Base-by-base conservation (phyloP, 2,888 invertebrate genomes). In the Leptura quadrifasciata region DNA sequence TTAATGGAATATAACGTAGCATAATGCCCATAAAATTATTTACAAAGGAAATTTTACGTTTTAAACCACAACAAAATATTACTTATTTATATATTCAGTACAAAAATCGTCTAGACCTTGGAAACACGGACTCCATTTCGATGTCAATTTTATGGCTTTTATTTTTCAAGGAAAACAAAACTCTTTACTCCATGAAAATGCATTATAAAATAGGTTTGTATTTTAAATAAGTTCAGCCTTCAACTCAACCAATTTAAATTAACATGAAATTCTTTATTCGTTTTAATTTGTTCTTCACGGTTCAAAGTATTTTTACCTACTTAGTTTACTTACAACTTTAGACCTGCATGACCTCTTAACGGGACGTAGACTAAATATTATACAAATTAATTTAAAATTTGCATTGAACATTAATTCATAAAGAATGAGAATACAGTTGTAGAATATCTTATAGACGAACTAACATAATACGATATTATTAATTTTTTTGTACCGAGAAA, bases 251-350 rank as follows among this genome's bases (percentile, higher is more conserved):
- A 39, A 63, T 27, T 35, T 63, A 63, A 63, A 63, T 63, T 39
- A 63, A 63, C 63, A 39, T 63, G 31, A 63, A 60, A 63, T 58
- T 63, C 57, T 39, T 57, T 17, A 15, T 58, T 20, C 58, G 39
- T 58, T 39, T 18, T 58, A 69, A 69, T 55, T 69, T 58, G 58
- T 69, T 39, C 39, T 69, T 69, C 69, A 69, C 69, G 58, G 58
- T 69, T 58, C 58, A 69, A 9, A 63, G 69, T 21, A 57, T 68
- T 57, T 39, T 63, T 63, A 63, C 39, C 55, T 68, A 57, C 55
- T 68, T 54, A 57, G 54, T 68, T 21, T 68, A 55, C 68, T 20
- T 27, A 68, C 24, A 15, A 68, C 31, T 68, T 68, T 31, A 18
- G 15, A 54, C 31, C 55, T 18, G 12, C 10, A 31, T 54, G 68